phyloP scores from a whole-genome alignment of 2,888 invertebrate species.

The Brenthis daphne region DNA sequence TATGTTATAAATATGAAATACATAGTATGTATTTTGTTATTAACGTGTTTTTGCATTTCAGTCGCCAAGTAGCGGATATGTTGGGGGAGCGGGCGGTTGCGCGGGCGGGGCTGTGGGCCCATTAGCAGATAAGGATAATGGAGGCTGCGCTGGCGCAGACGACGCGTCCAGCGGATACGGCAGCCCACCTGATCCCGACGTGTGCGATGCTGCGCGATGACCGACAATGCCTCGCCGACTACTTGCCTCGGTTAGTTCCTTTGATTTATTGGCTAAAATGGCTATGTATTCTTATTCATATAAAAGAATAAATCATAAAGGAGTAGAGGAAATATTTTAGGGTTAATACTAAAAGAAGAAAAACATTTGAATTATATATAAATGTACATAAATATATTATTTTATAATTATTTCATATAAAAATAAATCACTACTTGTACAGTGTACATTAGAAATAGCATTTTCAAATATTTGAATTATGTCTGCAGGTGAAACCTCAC shows the following conservation, averaged over 20 bases:
- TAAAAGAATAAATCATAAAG: neutral
- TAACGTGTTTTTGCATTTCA: slow-evolving; percentile 40
- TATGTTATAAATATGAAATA: neutral
- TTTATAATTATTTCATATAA: neutral
- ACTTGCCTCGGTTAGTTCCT: slow-evolving; percentile 66
- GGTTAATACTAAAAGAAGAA: neutral
- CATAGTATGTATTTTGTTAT: slow-evolving; percentile 7
- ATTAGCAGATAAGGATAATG: slow-evolving; percentile 67
- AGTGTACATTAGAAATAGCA: neutral
- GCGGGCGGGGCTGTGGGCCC: slow-evolving; percentile 58
- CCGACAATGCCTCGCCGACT: slow-evolving; percentile 75
- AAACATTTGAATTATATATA: too few species aligned
- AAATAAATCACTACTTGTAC: too few species aligned
- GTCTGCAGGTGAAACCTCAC: slow-evolving; percentile 72
- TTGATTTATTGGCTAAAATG: neutral
- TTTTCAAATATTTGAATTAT: slow-evolving; percentile 29
- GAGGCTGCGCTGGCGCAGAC: slow-evolving; percentile 79
- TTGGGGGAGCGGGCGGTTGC: slow-evolving; percentile 58
- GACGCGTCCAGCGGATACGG: slow-evolving; percentile 91
- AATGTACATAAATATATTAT: neutral
- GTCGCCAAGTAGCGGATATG: slow-evolving; percentile 74
- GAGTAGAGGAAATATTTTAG: neutral
- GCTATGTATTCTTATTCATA: neutral
- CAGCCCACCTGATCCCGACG: slow-evolving; percentile 87
- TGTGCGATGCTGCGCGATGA: slow-evolving; percentile 80